Percentiles rank a stretch among this genome's conserved stretches.
These are phyloP conservation scores for Australoheros scitulus DNA, from an alignment of 2,113 vertebrate species.

Conservation along the genomic window DNA sequence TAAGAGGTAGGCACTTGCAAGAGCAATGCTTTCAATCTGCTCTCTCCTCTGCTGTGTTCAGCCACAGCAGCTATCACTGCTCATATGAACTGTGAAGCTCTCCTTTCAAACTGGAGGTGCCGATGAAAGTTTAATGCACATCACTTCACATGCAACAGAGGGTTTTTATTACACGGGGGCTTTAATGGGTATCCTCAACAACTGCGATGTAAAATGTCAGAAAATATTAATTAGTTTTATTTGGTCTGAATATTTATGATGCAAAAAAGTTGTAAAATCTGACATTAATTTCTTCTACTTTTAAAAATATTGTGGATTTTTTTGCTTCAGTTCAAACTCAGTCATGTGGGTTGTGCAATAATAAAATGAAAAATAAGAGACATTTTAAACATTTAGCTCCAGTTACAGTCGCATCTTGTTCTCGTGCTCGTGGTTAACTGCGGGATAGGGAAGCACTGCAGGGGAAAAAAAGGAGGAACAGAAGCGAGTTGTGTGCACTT, in stretches of 20 bases:
- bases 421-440: constrained; percentile 20
- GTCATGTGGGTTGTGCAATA: neutral
- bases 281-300: neutral
- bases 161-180: neutral
- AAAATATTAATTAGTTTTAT: neutral
- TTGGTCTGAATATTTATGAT: neutral
- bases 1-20: neutral
- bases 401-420: constrained; percentile 9
- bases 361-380: no score
- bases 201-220: neutral
- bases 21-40: neutral
- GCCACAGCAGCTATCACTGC: neutral
- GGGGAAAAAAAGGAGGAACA: constrained; percentile 9
- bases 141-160: neutral
- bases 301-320: neutral
- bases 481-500: constrained; percentile 7
- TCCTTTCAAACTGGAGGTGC: constrained; percentile 1
- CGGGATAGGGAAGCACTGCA: constrained; percentile 24
- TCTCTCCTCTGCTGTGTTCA: neutral
- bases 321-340: neutral
- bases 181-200: neutral
- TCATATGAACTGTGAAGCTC: neutral
- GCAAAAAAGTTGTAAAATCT: neutral
- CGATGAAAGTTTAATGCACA: constrained; percentile 25
- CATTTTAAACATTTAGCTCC: constrained; percentile 18